Percentiles rank a stretch among this genome's conserved stretches.
phyloP scores from a whole-genome alignment of 2,797 vertebrate genomes.

The Pantherophis vulpinus region DNA sequence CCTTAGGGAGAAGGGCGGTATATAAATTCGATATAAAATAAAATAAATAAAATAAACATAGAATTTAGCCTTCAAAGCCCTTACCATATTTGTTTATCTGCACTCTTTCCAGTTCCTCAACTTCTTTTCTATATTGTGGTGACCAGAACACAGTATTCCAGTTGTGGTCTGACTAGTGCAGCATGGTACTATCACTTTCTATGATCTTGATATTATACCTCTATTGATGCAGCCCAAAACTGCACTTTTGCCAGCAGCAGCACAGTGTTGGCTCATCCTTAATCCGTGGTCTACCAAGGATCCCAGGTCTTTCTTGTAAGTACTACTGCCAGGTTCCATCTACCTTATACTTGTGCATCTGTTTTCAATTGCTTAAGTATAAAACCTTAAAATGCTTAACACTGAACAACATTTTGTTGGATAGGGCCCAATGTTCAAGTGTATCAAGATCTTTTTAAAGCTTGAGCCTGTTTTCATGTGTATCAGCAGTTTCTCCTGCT shows the following conservation, averaged over 20 bases:
- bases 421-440: background rate
- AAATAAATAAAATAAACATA: background rate
- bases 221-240: background rate
- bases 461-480: background rate
- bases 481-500: background rate
- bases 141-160: background rate
- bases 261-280: background rate
- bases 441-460: background rate
- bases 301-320: background rate
- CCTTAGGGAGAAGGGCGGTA: too few relatives aligned
- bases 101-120: background rate
- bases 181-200: background rate
- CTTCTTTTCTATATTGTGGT: background rate
- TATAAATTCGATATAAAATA: too few relatives aligned
- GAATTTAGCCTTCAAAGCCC: background rate
- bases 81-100: background rate
- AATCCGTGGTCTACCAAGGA: background rate
- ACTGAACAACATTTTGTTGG: background rate
- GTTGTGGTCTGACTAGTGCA: background rate
- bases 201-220: background rate
- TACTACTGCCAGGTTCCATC: background rate
- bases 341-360: background rate
- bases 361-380: background rate
- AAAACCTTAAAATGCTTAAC: background rate
- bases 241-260: background rate